phyloP scores from a whole-genome alignment of 2,888 invertebrate genomes.

The Anthoptus insignis region DNA sequence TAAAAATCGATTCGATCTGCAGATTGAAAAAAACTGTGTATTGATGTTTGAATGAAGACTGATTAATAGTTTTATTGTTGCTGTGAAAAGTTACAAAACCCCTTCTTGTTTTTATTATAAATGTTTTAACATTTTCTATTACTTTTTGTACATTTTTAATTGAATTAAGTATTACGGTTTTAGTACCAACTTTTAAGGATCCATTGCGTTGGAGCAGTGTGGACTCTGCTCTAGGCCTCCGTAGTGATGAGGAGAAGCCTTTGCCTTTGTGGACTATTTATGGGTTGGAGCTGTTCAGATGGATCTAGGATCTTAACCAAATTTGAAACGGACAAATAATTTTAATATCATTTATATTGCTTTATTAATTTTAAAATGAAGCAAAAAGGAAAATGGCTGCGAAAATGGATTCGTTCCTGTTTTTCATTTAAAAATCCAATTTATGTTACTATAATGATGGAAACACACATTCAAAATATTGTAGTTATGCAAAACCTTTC shows the following conservation, averaged over 20 bases:
- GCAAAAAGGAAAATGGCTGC: background rate
- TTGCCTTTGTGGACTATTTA: no score
- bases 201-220: no score
- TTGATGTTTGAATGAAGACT: conserved; percentile 80
- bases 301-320: background rate
- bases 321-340: background rate
- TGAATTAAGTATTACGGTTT: conserved; percentile 38
- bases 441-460: no score
- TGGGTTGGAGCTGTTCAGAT: no score
- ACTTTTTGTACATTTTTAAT: conserved; percentile 54
- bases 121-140: conserved; percentile 49
- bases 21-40: conserved; percentile 53
- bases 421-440: background rate
- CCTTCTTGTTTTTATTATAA: conserved; percentile 42
- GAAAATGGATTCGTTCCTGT: background rate
- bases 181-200: background rate
- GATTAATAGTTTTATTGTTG: conserved; percentile 71
- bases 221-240: no score
- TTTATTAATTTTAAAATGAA: background rate
- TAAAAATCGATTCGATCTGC: conserved; percentile 10
- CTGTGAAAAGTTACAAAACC: conserved; percentile 57
- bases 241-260: no score
- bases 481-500: no score
- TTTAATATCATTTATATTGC: background rate
- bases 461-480: no score